A percentile compares a stretch with the other conserved stretches of the same genome.
phyloP scores from a whole-genome alignment of 2,113 vertebrate species.

The Chloropsis cyanopogon region DNA sequence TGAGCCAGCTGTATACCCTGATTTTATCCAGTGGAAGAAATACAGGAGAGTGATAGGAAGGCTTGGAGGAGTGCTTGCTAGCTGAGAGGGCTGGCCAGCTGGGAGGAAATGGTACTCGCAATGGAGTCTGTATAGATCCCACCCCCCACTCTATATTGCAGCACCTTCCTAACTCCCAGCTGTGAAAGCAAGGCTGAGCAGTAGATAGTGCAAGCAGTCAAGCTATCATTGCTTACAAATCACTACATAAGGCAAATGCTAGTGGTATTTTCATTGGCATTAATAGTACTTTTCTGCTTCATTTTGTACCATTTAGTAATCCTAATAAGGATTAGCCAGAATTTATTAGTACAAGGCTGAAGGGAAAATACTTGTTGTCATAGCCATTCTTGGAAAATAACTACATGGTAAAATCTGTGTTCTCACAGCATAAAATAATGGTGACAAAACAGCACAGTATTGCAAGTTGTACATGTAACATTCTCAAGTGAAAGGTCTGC shows the following conservation, averaged over 20 bases:
- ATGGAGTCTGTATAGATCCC: background rate
- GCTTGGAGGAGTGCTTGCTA: background rate
- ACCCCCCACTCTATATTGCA: no score
- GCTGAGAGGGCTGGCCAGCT: background rate
- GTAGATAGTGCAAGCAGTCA: background rate
- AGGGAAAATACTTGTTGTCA: background rate
- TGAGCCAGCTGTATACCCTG: background rate
- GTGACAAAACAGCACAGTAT: background rate
- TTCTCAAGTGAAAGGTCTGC: background rate
- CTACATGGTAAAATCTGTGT: background rate
- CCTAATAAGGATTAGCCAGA: background rate
- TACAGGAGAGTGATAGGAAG: background rate
- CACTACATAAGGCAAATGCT: background rate
- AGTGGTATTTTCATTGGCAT: background rate
- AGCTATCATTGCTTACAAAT: background rate
- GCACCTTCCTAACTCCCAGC: background rate
- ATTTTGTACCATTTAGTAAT: conserved; percentile 7
- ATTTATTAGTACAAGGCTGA: background rate
- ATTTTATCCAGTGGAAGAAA: background rate
- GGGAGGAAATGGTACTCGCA: background rate
- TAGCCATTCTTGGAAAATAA: background rate
- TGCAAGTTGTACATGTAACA: background rate
- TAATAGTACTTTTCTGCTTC: background rate
- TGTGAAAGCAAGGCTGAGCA: background rate
- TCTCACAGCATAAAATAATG: background rate